Evolutionary conservation across 2,113 vertebrate species (phyloP), one percentile per base, ranked within the genome.

Genomic region (Cariama cristata): DNA sequence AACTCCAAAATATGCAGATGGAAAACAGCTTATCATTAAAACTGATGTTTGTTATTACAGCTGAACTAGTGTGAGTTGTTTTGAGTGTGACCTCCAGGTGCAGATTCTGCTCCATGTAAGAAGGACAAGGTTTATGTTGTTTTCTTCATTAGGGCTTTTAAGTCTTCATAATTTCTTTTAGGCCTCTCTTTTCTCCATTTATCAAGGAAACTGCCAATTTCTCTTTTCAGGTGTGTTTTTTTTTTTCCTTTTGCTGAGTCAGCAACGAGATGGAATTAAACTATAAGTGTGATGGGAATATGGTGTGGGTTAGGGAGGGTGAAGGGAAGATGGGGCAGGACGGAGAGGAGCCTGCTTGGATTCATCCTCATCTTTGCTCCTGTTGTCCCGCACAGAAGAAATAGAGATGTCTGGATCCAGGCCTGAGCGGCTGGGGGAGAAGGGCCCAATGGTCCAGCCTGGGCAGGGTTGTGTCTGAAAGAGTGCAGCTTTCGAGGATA

Each of bases 11-110:
- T 62, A 60, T 5, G 67, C 28, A 80, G 59, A 50, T 71, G 55
- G n/a, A 94, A 79, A 67, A 3, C 16, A 67, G 68, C 89, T 89
- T n/a, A 74, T 91, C 72, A 55, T 67, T n/a, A 49, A 87, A 91
- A 93, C 27, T 30, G 17, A 38, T 55, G 26, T 38, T 84, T 74
- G 14, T 55, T 77, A 24, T 40, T 77, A 16, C 24, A 86, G 63
- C 26, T 71, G 42, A 77, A 59, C 38, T 63, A 10, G 20, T 22
- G 53, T 32, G 55, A 30, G 72, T 62, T 90, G n/a, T n/a, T 91
- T 45, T 8, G 42, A 74, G 38, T 4, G 32, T 55, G 86, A 77
- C 44, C 23, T 96, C 72, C 67, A 50, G 35, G 32, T 7, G 16
- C 32, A 50, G 58, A 44, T 86, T 33, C 49, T n/a, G 4, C 21